Base-by-base conservation (phyloP, 2,113 vertebrate genomes). In the Zeus faber region DNA sequence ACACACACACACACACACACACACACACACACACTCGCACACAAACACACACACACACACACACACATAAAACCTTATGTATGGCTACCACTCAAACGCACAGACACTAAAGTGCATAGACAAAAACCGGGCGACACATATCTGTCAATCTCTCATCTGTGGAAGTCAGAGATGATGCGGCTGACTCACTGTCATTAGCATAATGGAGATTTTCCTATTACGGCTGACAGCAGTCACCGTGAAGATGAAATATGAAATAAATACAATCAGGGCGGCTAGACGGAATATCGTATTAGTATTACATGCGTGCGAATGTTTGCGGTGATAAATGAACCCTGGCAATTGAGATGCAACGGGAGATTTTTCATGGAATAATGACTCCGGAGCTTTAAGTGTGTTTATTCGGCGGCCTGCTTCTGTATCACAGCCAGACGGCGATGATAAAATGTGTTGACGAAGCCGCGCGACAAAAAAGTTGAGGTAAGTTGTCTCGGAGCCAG, bases 241-340 rank as follows among this genome's bases (percentile, higher is more conserved):
- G 10, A 49, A 18, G 25, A 67, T 52, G 14, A 54, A 60, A 11
- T 31, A 33, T 52, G 5, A 49, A 48, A 47, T 20, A 66, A 62
- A 58, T 17, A 25, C 23, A 62, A 9, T 58, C 16, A 17, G 60
- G 13, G 27, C 47, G 46, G 44, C 21, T 14, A 35, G 39, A 35
- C 26, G 52, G 10, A 43, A 33, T 41, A 54, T 16, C 43, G 40
- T 41, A 47, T 39, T 23, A 56, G 20, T 55, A 21, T 50, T 58
- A 46, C 26, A 55, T 39, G 20, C 58, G 44, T 52, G 43, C 39
- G 65, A 58, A 72, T 55, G n/a, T n/a, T n/a, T n/a, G n/a, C n/a
- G 57, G 65, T 68, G 53, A 72, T 49, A 62, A 65, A 65, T 69
- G 49, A 58, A 40, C 53, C 40, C 4, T 26, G 11, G 18, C n/a